These are phyloP conservation scores for Puffinus mauretanicus DNA, from an alignment of 2,113 vertebrate genomes.

Conservation along the genomic window DNA sequence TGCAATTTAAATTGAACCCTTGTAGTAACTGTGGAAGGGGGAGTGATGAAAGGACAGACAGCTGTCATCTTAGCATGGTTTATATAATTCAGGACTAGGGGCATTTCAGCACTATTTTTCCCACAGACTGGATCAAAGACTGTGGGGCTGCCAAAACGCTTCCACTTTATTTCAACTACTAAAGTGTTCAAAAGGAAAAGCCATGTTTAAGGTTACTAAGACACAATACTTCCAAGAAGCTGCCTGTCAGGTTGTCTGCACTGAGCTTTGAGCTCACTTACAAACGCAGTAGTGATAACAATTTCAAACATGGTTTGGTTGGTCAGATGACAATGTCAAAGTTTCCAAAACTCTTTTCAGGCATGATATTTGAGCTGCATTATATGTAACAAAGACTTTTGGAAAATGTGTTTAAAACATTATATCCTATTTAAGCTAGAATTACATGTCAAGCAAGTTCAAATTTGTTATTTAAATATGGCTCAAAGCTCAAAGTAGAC, in stretches of 20 bases:
- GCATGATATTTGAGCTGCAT: not conserved
- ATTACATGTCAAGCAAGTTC: slow-evolving; percentile 1
- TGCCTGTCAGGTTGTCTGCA: slow-evolving; percentile 31
- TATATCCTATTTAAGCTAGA: not conserved
- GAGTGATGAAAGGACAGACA: not conserved
- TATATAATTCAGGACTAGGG: not conserved
- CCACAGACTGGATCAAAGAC: slow-evolving; percentile 29
- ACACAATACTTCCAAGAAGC: slow-evolving; percentile 35
- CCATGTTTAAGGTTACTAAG: slow-evolving; percentile 45
- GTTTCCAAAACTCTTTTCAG: slow-evolving; percentile 42
- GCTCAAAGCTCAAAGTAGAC: not conserved
- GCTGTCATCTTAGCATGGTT: not conserved
- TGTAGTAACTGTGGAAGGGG: not conserved
- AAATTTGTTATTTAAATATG: slow-evolving; percentile 31
- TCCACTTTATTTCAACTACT: slow-evolving; percentile 14
- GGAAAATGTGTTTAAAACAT: slow-evolving; percentile 22
- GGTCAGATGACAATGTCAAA: slow-evolving; percentile 26
- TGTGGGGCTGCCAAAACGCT: not conserved
- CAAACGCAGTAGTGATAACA: not conserved
- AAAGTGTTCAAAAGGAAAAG: slow-evolving; percentile 30
- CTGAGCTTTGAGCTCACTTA: slow-evolving; percentile 16
- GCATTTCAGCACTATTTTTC: not conserved
- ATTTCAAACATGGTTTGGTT: slow-evolving; percentile 20
- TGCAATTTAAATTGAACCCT: not conserved
- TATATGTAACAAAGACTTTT: not conserved